Percentiles rank a stretch among this genome's conserved stretches.
phyloP scores from a whole-genome alignment of 1,140 invertebrate genomes.

The Temnothorax curvispinosus region DNA sequence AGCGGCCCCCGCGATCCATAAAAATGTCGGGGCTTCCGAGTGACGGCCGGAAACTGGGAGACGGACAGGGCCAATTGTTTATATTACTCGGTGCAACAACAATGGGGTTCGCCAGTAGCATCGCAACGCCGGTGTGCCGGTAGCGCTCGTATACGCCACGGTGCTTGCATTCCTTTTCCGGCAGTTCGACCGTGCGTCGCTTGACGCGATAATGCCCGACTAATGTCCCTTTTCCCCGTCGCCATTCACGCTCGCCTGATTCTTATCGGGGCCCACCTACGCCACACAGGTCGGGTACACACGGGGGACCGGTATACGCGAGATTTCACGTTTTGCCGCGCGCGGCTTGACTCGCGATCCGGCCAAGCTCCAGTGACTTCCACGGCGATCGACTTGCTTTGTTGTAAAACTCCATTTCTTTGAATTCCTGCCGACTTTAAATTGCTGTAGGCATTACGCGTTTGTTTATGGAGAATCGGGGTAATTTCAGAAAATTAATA shows the following conservation, averaged over 20 bases:
- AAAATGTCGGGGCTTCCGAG: slow-evolving; percentile 84
- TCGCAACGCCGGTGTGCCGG: slow-evolving; percentile 57
- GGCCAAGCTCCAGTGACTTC: slow-evolving; percentile 15
- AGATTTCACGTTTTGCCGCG: slow-evolving; percentile 30
- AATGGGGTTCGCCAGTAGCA: slow-evolving; percentile 78
- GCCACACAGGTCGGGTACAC: neutral
- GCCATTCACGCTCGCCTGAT: slow-evolving; percentile 79
- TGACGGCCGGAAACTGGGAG: slow-evolving; percentile 84
- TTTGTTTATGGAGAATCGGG: neutral
- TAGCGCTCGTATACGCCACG: slow-evolving; percentile 72
- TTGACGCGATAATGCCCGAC: slow-evolving; percentile 81
- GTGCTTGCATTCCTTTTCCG: slow-evolving; percentile 80
- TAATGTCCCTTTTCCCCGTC: slow-evolving; percentile 76
- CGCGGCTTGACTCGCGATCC: slow-evolving; percentile 16
- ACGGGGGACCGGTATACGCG: neutral
- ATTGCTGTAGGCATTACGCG: slow-evolving; percentile 14
- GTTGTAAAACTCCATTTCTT: neutral
- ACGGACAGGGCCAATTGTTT: slow-evolving; percentile 86
- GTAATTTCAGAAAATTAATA: neutral
- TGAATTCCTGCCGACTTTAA: neutral
- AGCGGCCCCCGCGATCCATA: slow-evolving; percentile 82
- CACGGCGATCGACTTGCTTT: neutral
- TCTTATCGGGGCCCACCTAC: slow-evolving; percentile 65
- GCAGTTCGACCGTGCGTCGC: slow-evolving; percentile 82
- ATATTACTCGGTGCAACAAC: slow-evolving; percentile 84